Percentiles rank a stretch among this genome's conserved stretches.
These are phyloP conservation scores for Drosophila sordidapex DNA, from an alignment of 2,888 invertebrate species.

Conservation along the genomic window DNA sequence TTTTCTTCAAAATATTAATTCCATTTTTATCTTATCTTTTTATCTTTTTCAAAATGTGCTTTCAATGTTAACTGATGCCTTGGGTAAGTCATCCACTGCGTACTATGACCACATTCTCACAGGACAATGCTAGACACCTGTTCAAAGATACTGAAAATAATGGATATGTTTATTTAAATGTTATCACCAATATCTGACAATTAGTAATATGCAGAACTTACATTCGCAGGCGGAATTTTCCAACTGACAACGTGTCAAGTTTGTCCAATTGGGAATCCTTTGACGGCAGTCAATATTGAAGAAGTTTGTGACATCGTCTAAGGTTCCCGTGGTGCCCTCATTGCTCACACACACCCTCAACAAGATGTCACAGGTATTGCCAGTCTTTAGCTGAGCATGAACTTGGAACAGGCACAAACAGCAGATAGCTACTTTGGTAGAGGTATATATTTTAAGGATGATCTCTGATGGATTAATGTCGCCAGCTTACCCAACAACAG, in stretches of 20 bases:
- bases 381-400: constrained; percentile 24
- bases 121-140: constrained; percentile 32
- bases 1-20: not conserved
- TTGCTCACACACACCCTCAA: constrained; percentile 19
- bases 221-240: constrained; percentile 46
- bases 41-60: not conserved
- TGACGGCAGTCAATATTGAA: constrained; percentile 51
- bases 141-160: constrained; percentile 51
- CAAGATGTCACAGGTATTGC: constrained; percentile 26
- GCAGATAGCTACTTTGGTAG: constrained; percentile 30
- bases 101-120: constrained; percentile 11
- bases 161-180: too few species aligned
- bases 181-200: too few species aligned
- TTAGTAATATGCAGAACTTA: constrained; percentile 31
- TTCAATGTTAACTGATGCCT: not conserved
- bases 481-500: constrained; percentile 52
- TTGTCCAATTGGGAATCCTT: constrained; percentile 37
- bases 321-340: constrained; percentile 27
- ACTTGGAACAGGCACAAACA: constrained; percentile 41
- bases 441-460: not conserved
- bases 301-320: constrained; percentile 37
- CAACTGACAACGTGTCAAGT: constrained; percentile 56
- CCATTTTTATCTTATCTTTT: not conserved
- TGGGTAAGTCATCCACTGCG: not conserved
- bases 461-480: not conserved